phyloP scores from a whole-genome alignment of 2,888 invertebrate species.

The Troides aeacus region DNA sequence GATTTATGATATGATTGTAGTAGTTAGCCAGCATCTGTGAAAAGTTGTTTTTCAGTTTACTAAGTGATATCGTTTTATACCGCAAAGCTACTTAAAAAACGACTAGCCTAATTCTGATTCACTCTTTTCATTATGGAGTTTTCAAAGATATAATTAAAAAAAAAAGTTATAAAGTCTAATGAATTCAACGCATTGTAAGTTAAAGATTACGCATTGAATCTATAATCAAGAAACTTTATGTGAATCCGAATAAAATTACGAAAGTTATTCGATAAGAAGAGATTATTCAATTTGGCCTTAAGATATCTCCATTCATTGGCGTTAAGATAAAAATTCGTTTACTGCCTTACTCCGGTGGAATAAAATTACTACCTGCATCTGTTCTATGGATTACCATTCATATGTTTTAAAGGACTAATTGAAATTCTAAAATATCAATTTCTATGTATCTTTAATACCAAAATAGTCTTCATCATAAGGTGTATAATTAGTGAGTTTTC shows the following conservation, averaged over 20 bases:
- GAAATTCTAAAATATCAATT: neutral
- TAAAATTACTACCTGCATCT: neutral
- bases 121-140: no score
- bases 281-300: slow-evolving; percentile 1
- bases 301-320: neutral
- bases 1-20: no score
- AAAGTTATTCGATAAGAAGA: neutral
- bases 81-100: no score
- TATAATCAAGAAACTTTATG: slow-evolving; percentile 1
- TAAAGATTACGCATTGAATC: neutral
- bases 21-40: no score
- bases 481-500: neutral
- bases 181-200: neutral
- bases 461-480: neutral
- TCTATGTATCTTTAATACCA: neutral
- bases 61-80: no score
- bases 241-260: neutral
- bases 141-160: no score
- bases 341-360: neutral
- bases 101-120: no score
- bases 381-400: neutral
- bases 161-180: neutral
- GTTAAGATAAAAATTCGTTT: neutral
- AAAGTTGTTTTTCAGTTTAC: no score
- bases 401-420: neutral